Evolutionary conservation across 2,113 vertebrate genomes (phyloP).

Genomic region (Saimiri boliviensis): DNA sequence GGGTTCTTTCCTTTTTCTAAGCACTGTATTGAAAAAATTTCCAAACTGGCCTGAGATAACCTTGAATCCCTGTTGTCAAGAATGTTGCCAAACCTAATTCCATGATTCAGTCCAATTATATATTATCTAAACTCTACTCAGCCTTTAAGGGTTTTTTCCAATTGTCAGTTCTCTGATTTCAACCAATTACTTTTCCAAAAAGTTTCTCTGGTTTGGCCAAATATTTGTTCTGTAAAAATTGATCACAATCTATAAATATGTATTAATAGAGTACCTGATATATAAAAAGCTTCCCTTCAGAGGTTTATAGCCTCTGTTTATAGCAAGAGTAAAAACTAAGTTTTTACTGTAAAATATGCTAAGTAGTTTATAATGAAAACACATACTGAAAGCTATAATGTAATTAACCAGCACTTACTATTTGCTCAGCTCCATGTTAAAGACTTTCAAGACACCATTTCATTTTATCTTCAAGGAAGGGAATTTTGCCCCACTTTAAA

Average conservation of each 20-base stretch:
- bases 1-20: neutral
- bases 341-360: neutral
- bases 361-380: neutral
- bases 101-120: neutral
- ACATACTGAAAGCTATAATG: neutral
- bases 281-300: neutral
- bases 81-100: neutral
- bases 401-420: neutral
- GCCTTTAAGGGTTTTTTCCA: neutral
- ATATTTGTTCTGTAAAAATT: neutral
- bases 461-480: neutral
- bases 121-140: neutral
- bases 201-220: neutral
- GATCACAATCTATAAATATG: neutral
- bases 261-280: neutral
- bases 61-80: neutral
- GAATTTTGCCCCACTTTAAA: neutral
- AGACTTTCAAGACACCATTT: neutral
- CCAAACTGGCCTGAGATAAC: neutral
- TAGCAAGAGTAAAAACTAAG: neutral
- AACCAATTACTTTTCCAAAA: neutral
- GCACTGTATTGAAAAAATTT: neutral
- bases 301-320: neutral
- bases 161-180: neutral
- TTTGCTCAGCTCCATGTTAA: neutral